These are phyloP conservation scores for Epinephelus lanceolatus DNA, from an alignment of 2,113 vertebrate genomes.

Conservation along the genomic window DNA sequence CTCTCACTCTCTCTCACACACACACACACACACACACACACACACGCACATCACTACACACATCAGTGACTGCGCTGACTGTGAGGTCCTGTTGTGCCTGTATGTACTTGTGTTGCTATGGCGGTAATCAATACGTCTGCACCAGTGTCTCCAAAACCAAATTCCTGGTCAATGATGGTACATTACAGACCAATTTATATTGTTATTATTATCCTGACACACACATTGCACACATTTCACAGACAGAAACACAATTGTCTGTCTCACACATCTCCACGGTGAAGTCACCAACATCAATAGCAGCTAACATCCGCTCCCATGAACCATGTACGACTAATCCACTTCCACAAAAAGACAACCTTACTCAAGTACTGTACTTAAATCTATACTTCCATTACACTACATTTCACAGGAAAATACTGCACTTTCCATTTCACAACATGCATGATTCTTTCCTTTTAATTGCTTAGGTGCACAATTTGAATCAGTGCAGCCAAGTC, in stretches of 20 bases:
- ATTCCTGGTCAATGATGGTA: constrained; percentile 59
- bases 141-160: constrained; percentile 64
- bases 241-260: constrained; percentile 19
- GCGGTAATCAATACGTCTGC: constrained; percentile 70
- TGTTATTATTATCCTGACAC: constrained; percentile 38
- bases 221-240: not conserved
- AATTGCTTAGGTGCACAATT: not conserved
- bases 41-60: constrained; percentile 12
- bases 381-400: not conserved
- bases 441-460: not conserved
- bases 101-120: constrained; percentile 64
- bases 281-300: constrained; percentile 16
- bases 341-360: not conserved
- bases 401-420: not conserved
- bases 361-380: not conserved
- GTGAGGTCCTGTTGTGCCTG: constrained; percentile 53
- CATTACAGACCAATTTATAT: constrained; percentile 36
- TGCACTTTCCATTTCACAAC: not conserved
- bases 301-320: not conserved
- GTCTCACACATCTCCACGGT: constrained; percentile 32
- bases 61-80: constrained; percentile 4
- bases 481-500: not conserved
- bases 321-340: not conserved
- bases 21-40: constrained; percentile 25
- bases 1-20: not conserved